Percentiles rank a stretch among this genome's conserved stretches.
phyloP scores from a whole-genome alignment of 2,113 vertebrate species.

The Misgurnus anguillicaudatus region DNA sequence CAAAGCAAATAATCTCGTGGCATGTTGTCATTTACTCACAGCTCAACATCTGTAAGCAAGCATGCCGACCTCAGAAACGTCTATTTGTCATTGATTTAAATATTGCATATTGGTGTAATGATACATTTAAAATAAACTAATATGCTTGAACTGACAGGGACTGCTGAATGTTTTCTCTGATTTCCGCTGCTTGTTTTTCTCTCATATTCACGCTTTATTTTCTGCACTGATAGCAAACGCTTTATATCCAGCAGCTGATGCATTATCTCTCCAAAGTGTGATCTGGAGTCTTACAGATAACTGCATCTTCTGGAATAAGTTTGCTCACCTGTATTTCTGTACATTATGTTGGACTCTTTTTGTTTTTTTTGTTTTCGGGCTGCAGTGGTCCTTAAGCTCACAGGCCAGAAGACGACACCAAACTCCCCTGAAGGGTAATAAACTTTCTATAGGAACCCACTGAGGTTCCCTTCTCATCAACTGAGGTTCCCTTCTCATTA shows the following conservation, averaged over 20 bases:
- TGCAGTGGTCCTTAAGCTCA: constrained; percentile 48
- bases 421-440: constrained; percentile 34
- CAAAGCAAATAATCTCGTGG: too few relatives aligned
- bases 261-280: constrained; percentile 46
- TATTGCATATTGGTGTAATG: too few relatives aligned
- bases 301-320: constrained; percentile 49
- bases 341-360: constrained; percentile 17
- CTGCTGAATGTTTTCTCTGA: background rate
- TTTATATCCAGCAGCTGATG: constrained; percentile 37
- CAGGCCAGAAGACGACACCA: constrained; percentile 43
- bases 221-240: background rate
- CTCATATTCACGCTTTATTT: constrained; percentile 6
- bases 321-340: background rate
- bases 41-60: too few relatives aligned
- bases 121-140: too few relatives aligned
- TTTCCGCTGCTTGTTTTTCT: background rate
- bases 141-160: background rate
- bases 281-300: constrained; percentile 35
- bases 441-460: constrained; percentile 10
- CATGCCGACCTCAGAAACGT: too few relatives aligned
- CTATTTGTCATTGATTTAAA: too few relatives aligned
- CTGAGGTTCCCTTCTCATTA: too few relatives aligned
- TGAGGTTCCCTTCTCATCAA: too few relatives aligned
- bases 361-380: constrained; percentile 32
- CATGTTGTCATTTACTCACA: too few relatives aligned